A percentile compares a stretch with the other conserved stretches of the same genome.
phyloP scores from a whole-genome alignment of 2,113 vertebrate species.

The Oryzias woworae region DNA sequence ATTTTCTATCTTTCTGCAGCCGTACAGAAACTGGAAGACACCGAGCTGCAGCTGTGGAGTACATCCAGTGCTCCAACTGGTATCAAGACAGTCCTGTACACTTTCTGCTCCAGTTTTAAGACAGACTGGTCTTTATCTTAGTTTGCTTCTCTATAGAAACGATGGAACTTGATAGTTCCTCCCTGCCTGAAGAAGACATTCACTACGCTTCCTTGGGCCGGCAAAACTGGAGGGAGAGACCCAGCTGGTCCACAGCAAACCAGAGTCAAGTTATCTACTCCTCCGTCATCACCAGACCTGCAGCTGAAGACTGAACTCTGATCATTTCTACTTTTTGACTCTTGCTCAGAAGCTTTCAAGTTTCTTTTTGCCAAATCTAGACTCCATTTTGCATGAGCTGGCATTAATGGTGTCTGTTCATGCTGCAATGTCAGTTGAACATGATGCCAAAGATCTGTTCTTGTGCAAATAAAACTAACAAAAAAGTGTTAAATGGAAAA shows the following conservation, averaged over 20 bases:
- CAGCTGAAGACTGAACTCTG: not conserved
- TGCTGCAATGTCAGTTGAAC: too few relatives aligned
- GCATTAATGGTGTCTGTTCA: too few relatives aligned
- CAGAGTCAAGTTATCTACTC: slow-evolving; percentile 60
- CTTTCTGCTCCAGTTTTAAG: too few relatives aligned
- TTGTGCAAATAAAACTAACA: too few relatives aligned
- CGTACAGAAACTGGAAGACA: slow-evolving; percentile 17
- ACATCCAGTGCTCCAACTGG: not conserved
- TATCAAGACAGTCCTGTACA: not conserved
- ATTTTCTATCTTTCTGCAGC: not conserved
- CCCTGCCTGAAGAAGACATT: slow-evolving; percentile 32
- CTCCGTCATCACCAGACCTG: slow-evolving; percentile 36
- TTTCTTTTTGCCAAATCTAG: not conserved
- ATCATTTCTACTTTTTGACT: not conserved
- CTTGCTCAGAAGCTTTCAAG: not conserved
- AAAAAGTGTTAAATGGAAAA: too few relatives aligned
- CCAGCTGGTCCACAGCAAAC: slow-evolving; percentile 5
- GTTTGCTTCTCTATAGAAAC: slow-evolving; percentile 13
- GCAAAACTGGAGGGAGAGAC: slow-evolving; percentile 56
- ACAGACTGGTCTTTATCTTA: too few relatives aligned
- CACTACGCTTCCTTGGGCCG: slow-evolving; percentile 69
- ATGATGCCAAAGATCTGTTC: too few relatives aligned
- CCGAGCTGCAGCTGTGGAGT: slow-evolving; percentile 47
- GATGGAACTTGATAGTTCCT: accelerated
- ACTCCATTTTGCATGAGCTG: too few relatives aligned